Evolutionary conservation across 2,888 invertebrate genomes (phyloP).

Genomic region (Idaea aversata): DNA sequence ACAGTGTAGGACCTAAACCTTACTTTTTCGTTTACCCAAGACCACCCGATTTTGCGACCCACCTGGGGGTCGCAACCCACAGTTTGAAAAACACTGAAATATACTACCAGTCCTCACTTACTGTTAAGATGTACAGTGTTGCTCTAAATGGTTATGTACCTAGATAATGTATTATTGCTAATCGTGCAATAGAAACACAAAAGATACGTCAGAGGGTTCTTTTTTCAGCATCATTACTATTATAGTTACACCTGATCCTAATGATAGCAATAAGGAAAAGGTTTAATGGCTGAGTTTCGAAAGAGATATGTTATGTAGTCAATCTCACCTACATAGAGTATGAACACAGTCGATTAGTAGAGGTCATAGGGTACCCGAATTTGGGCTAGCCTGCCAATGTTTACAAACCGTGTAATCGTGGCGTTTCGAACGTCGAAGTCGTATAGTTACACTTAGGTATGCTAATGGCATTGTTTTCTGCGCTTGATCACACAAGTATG

Average conservation of each 20-base stretch:
- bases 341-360: slow-evolving; percentile 6
- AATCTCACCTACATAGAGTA: slow-evolving; percentile 6
- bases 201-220: background rate
- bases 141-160: background rate
- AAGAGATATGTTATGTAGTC: slow-evolving; percentile 1
- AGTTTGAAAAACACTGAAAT: no score
- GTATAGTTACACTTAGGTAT: slow-evolving; percentile 28
- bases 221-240: background rate
- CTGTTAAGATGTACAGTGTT: slow-evolving; percentile 56
- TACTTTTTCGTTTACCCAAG: no score
- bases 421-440: slow-evolving; percentile 32
- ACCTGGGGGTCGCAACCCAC: no score
- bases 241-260: background rate
- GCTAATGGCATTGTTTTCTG: slow-evolving; percentile 38
- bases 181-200: background rate
- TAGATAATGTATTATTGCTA: background rate
- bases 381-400: slow-evolving; percentile 28
- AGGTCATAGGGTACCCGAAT: slow-evolving; percentile 7
- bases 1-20: no score
- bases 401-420: slow-evolving; percentile 46
- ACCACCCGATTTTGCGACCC: no score
- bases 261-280: background rate
- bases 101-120: slow-evolving; percentile 49
- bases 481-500: slow-evolving; percentile 47
- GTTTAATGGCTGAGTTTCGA: background rate